Base-by-base conservation (phyloP, 2,797 vertebrate species). In the Labroides dimidiatus region DNA sequence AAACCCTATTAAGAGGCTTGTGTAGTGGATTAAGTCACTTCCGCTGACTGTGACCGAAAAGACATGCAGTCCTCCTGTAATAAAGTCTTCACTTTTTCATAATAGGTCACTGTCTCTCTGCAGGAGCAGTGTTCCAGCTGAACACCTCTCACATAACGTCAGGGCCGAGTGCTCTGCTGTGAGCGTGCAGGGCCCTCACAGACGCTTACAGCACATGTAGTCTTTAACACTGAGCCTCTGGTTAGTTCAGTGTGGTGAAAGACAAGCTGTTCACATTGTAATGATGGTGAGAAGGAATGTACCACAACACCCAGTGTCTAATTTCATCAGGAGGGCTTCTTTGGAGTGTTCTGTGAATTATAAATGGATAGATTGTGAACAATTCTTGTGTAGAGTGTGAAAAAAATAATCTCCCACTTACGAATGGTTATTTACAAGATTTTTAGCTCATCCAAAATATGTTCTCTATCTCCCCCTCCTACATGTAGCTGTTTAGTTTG, bases 201-300 rank as follows among this genome's bases (percentile, higher is more conserved):
- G 54, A 39, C 41, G 48, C 66, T 50, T 45, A 45, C 52, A 66
- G 71, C 71, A 84, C 69, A 55, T 23, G 50, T 50, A 50, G 12
- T 6, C 3, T 58, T 61, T 37, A 43, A 72, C 33, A 19, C 50
- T 16, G 54, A 64, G 53, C 30, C 44, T 72, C 47, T 11, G 20
- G 72, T 63, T 67, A 41, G 79, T 69, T 72, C 42, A 64, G 54
- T 63, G 42, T 47, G 69, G n/a, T 58, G 68, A 83, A 79, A 78
- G 64, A 78, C 51, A 37, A 67, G 45, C 50, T 20, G 16, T 14
- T 60, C 43, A 54, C 51, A 75, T 70, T 78, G 57, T 81, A 71
- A 71, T 62, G 45, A 50, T n/a, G 47, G 33, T 71, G 23, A 57
- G 36, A 58, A 70, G 41, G 72, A 75, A 71, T 48, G 41, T 16